Evolutionary conservation across 2,888 invertebrate genomes (phyloP).

Genomic region (Adela reaumurella): DNA sequence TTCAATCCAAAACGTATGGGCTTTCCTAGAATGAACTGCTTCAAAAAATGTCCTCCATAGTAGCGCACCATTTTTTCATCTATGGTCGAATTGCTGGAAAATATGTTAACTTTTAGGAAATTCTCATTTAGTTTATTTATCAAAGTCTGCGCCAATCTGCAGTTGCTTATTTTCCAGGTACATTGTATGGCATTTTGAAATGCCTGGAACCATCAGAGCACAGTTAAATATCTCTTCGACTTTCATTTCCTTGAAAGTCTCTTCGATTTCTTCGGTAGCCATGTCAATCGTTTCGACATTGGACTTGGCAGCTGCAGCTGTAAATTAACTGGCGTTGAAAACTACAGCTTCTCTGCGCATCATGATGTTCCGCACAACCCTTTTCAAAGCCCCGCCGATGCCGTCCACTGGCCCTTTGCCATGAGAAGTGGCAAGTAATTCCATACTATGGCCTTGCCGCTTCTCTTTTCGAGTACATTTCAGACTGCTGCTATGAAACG

Average conservation of each 20-base stretch:
- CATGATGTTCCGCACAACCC: neutral
- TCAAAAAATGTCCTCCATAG: no score
- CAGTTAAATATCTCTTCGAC: neutral
- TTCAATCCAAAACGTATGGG: no score
- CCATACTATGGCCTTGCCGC: neutral
- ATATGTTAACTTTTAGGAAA: no score
- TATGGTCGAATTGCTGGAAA: no score
- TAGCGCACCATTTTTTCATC: no score
- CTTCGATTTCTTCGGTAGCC: neutral
- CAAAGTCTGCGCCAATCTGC: neutral
- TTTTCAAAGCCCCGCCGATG: neutral
- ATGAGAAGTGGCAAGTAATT: constrained; percentile 1
- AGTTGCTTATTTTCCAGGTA: neutral
- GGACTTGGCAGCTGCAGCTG: neutral
- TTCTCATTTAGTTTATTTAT: no score
- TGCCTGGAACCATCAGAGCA: neutral
- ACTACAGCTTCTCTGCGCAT: neutral
- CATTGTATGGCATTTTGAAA: neutral
- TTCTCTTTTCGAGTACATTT: neutral
- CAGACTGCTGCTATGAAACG: neutral
- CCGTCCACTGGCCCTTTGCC: neutral
- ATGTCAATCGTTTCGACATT: neutral
- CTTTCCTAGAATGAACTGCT: no score
- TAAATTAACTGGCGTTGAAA: neutral
- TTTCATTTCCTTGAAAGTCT: neutral